Evolutionary conservation across 2,888 invertebrate genomes (phyloP).

Genomic region (Hesperia comma): DNA sequence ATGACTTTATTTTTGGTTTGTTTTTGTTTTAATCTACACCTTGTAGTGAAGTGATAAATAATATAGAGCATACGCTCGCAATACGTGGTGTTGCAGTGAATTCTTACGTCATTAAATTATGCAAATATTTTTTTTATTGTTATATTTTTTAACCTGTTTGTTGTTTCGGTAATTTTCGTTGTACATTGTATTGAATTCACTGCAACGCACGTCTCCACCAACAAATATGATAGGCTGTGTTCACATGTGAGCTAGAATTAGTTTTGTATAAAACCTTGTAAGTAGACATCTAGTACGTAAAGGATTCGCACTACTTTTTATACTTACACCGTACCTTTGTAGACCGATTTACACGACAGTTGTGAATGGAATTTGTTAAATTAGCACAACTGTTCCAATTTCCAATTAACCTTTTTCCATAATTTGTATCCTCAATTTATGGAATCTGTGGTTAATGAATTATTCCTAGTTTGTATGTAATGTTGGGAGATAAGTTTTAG

Average conservation of each 20-base stretch:
- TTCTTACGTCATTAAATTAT: neutral
- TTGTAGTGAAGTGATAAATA: slow-evolving; percentile 5
- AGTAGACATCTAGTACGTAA: slow-evolving; percentile 7
- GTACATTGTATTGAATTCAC: slow-evolving; percentile 1
- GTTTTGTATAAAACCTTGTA: slow-evolving; percentile 23
- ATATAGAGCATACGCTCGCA: slow-evolving; percentile 7
- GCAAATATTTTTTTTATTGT: neutral
- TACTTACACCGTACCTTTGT: neutral
- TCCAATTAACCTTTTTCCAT: neutral
- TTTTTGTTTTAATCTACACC: neutral
- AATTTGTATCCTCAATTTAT: neutral
- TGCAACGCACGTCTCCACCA: slow-evolving; percentile 11
- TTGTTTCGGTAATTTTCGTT: neutral
- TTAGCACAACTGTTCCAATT: neutral
- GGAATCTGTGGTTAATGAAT: neutral
- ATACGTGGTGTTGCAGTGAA: slow-evolving; percentile 18
- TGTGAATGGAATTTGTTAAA: neutral
- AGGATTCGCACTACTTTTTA: slow-evolving; percentile 17
- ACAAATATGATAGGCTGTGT: slow-evolving; percentile 34
- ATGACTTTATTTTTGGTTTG: neutral
- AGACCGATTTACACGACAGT: neutral
- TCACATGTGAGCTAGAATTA: slow-evolving; percentile 29
- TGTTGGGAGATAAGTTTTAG: slow-evolving; percentile 11
- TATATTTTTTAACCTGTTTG: neutral
- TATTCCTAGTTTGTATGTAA: neutral